Evolutionary conservation across 1,140 invertebrate species (phyloP).

Genomic region (Aphelinus certus): DNA sequence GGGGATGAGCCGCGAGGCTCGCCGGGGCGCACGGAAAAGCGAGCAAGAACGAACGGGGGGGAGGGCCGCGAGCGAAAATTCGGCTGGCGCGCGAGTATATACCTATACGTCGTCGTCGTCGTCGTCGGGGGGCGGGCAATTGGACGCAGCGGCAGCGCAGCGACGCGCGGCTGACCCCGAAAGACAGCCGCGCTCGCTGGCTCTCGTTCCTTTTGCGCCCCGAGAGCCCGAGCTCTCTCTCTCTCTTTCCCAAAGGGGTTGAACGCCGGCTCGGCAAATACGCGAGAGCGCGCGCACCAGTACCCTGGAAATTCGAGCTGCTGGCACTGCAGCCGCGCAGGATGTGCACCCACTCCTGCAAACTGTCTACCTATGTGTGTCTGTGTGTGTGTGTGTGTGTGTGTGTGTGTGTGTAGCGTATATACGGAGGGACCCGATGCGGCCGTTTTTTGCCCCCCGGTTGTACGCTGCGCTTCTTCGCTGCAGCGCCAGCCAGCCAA

Average conservation of each 20-base stretch:
- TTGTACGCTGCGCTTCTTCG: too few relatives aligned
- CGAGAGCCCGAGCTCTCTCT: background rate
- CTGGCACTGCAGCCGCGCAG: too few relatives aligned
- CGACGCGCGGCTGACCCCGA: constrained; percentile 26
- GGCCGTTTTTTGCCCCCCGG: background rate
- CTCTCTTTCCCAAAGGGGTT: constrained; percentile 28
- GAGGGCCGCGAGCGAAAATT: too few relatives aligned
- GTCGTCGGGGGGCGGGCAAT: constrained; percentile 4
- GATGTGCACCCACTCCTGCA: too few relatives aligned
- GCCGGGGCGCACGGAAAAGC: constrained; percentile 1
- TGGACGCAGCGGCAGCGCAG: constrained; percentile 1
- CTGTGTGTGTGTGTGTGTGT: background rate
- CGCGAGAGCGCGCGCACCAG: background rate
- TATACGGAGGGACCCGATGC: background rate
- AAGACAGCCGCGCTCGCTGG: constrained; percentile 2
- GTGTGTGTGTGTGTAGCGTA: too few relatives aligned
- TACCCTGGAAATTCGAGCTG: too few relatives aligned
- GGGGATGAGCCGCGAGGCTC: background rate
- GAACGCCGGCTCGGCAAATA: constrained; percentile 5
- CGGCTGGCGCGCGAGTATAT: too few relatives aligned
- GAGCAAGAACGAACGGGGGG: constrained; percentile 7
- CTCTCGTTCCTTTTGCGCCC: background rate
- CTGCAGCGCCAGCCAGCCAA: too few relatives aligned
- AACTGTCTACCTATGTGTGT: background rate
- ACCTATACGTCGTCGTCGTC: too few relatives aligned